phyloP scores from a whole-genome alignment of 2,797 vertebrate genomes.

The Lutjanus campechanus region DNA sequence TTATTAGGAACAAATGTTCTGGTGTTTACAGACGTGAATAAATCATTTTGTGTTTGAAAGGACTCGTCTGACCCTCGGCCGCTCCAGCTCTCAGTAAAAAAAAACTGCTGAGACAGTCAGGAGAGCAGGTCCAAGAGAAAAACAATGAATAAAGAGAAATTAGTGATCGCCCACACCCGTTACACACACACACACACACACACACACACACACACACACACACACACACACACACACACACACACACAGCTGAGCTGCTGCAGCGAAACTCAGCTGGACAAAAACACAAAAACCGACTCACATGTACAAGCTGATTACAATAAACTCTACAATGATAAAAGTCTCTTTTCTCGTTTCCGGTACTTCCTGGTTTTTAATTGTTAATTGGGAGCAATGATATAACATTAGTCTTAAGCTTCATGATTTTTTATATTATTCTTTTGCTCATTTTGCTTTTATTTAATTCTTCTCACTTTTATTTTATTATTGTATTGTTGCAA shows the following conservation, averaged over 20 bases:
- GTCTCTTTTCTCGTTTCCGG: background rate
- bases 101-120: constrained; percentile 25
- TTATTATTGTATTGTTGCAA: too few species aligned
- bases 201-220: too few species aligned
- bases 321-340: background rate
- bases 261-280: background rate
- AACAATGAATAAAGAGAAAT: constrained; percentile 36
- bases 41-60: constrained; percentile 39
- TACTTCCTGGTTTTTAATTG: too few species aligned
- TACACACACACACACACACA: too few species aligned
- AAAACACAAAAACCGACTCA: background rate
- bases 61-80: background rate
- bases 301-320: background rate
- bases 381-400: too few species aligned
- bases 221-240: too few species aligned
- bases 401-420: too few species aligned
- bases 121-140: constrained; percentile 13
- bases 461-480: too few species aligned
- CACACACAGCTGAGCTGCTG: constrained; percentile 10
- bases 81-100: background rate
- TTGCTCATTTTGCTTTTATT: too few species aligned
- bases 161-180: background rate
- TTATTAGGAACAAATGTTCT: constrained; percentile 55
- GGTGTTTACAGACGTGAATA: constrained; percentile 20
- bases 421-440: too few species aligned